A percentile compares a stretch with the other conserved stretches of the same genome.
Evolutionary conservation across 2,797 vertebrate species (phyloP).

Genomic region (Adrianichthys oophorus): DNA sequence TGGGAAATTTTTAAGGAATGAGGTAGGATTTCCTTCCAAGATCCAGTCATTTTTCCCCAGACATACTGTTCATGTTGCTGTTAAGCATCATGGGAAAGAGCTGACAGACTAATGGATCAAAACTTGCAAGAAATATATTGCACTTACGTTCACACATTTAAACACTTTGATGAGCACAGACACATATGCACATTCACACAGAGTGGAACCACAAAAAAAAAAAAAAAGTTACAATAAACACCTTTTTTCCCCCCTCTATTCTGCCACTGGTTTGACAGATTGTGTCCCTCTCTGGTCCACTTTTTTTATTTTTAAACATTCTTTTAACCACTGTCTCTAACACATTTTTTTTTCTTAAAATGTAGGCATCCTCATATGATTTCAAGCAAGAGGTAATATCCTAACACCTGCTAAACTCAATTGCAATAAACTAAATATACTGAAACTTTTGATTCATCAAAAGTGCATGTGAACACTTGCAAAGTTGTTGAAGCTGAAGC

Average conservation of each 20-base stretch:
- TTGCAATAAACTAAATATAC: constrained; percentile 35
- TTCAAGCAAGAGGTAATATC: constrained; percentile 41
- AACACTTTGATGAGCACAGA: constrained; percentile 14
- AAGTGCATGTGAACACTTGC: constrained; percentile 5
- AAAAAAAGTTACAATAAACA: not conserved
- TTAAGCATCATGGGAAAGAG: constrained; percentile 63
- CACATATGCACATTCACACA: constrained; percentile 13
- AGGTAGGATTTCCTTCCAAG: constrained; percentile 47
- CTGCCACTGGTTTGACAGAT: constrained; percentile 2
- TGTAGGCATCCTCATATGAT: constrained; percentile 42
- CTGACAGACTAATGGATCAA: constrained; percentile 69
- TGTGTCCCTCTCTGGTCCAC: not conserved
- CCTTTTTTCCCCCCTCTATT: not conserved
- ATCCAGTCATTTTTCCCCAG: constrained; percentile 64
- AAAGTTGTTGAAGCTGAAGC: constrained; percentile 16
- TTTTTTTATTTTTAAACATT: not conserved
- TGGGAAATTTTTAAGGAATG: constrained; percentile 45
- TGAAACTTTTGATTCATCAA: constrained; percentile 9
- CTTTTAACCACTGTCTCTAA: constrained; percentile 20
- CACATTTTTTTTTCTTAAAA: constrained; percentile 29
- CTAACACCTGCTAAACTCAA: constrained; percentile 49
- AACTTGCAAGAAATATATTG: constrained; percentile 26
- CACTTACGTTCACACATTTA: constrained; percentile 18
- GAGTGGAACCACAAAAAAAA: constrained; percentile 10
- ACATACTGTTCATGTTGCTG: constrained; percentile 60